Conservation (phyloP, 2,113 vertebrate genomes). For the Corythornis madagascariensis region DNA sequence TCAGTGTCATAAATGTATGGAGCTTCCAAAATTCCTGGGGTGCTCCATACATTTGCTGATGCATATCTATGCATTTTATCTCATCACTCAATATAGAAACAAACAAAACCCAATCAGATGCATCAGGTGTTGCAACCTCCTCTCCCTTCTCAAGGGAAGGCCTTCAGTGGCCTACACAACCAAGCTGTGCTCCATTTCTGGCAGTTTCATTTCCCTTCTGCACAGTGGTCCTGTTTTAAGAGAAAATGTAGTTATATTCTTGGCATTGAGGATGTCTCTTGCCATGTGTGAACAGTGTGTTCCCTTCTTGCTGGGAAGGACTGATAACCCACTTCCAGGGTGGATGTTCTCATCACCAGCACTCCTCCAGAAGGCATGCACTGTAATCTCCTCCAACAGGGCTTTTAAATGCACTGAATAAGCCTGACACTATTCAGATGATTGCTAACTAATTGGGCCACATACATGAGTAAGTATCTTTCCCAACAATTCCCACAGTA, state of each 20-base stretch:
- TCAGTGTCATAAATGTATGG: not conserved
- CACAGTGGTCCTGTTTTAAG: not conserved
- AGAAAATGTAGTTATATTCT: not conserved
- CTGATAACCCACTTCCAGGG: slow-evolving; percentile 13
- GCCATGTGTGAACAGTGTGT: not conserved
- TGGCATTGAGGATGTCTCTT: not conserved
- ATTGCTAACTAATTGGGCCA: not conserved
- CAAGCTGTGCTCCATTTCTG: not conserved
- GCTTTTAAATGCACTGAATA: not conserved
- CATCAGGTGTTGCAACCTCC: not conserved
- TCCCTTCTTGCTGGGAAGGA: not conserved
- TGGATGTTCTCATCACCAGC: not conserved
- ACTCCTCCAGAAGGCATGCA: not conserved
- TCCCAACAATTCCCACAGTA: not conserved
- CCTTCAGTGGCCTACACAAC: not conserved
- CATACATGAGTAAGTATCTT: not conserved
- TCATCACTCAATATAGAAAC: not conserved
- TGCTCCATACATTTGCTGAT: not conserved
- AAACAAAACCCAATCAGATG: not conserved
- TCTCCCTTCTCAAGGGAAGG: not conserved
- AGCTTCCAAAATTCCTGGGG: not conserved
- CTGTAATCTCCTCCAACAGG: not conserved
- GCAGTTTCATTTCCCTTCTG: not conserved
- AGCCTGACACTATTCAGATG: not conserved
- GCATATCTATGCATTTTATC: not conserved